Evolutionary conservation across 2,797 vertebrate species (phyloP), one percentile per base, ranked within the genome.

Genomic region (Anisognathus igniventris): DNA sequence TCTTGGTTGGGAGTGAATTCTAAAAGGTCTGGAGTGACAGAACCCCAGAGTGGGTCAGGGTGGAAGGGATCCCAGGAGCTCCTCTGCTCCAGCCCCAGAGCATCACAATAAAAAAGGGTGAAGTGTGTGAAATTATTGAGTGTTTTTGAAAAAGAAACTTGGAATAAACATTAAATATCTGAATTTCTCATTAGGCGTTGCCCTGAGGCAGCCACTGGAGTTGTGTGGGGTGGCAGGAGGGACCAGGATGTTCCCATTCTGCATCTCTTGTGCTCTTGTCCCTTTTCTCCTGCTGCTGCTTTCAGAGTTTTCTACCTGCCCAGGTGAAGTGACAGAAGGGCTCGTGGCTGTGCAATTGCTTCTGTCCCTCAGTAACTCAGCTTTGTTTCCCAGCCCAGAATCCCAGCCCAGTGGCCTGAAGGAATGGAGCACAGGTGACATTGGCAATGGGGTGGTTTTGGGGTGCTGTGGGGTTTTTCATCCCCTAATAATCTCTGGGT

Each of bases 41-140:
- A 73, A 64, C 70, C 16, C 14, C 39, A 21, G 17, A 15, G n/a
- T 6, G 62, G 86, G 16, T 42, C 27, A 22, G 35, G 42, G 2
- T 62, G 48, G 64, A 9, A 50, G 16, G 35, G 37, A 9, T 14
- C 9, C 18, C 31, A 28, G 13, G 20, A 35, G 19, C 25, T 56
- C 21, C 54, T n/a, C 61, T 25, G 16, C 12, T 8, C 23, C 31
- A 56, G 47, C 21, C 21, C 37, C 39, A 12, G 10, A 22, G 21
- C 15, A 28, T 7, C 31, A 2, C 42, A 15, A 2, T 3, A 3
- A 18, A 66, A 44, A 33, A 7, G 7, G 11, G 15, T 27, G 31
- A 27, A 50, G 6, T 18, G 22, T 9, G 2, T 30, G 53, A 37
- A 64, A 33, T 51, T 4, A 5, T 0, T 37, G 20, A 33, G 1